Evolutionary conservation across 2,797 vertebrate species (phyloP), one percentile per base, ranked within the genome.

Genomic region (Myripristis jacobus): DNA sequence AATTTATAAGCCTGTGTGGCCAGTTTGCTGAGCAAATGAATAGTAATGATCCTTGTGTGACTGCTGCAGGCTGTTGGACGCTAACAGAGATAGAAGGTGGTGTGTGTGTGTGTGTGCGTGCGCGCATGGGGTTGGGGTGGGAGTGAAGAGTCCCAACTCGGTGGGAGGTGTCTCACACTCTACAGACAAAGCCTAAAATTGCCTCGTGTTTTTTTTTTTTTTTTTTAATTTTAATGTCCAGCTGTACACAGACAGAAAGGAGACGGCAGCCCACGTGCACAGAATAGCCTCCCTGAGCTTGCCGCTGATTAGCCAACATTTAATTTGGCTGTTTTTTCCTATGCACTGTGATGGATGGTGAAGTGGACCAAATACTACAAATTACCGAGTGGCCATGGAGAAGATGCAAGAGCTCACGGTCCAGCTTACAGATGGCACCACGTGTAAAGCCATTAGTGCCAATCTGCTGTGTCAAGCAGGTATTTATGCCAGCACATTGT

Each of bases 391-490:
- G 67, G 65, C 73, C 66, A 53, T 25, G 55, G 75, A 78, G 79
- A 88, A 80, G 88, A 83, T 72, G 85, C 79, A 79, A 36, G 66
- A 80, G 84, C 88, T 81, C 69, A 64, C 58, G 67, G 88, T 88
- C 81, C 89, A 83, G 84, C 75, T 83, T 88, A 86, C 92, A 94
- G 90, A 93, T 92, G 90, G 92, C 89, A 70, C 83, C 22, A 72
- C 52, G 70, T 91, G 88, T 91, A 91, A 87, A 90, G 87, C 86
- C 90, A 92, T 93, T 93, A 93, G 87, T 86, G 90, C 87, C 92
- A 92, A 92, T 92, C 90, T 93, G 91, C 90, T 90, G 82, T 93
- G 88, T 89, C 88, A 90, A 92, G 90, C 91, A 93, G 91, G 91
- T 93, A 88, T 92, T 89, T 84, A 83, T 87, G 87, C 89, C 89